Evolutionary conservation across 2,888 invertebrate genomes (phyloP).

Genomic region (Lasioglossum figueresi): DNA sequence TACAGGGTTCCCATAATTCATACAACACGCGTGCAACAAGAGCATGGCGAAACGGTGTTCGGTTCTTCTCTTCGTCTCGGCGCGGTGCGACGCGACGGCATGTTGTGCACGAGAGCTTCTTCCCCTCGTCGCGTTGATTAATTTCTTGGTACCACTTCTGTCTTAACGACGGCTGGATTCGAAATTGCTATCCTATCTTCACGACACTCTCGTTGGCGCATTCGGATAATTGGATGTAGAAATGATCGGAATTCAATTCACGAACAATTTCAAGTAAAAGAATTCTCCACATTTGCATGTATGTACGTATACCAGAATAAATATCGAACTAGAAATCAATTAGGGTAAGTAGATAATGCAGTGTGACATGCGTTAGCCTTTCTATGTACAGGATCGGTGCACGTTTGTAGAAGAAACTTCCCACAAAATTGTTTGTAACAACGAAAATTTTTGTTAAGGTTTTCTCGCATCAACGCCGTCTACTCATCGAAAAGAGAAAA

Average conservation of each 20-base stretch:
- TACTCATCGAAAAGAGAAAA: too few relatives aligned
- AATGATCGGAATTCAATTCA: background rate
- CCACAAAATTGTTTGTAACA: too few relatives aligned
- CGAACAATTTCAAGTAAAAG: background rate
- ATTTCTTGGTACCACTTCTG: slow-evolving; percentile 49
- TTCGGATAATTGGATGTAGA: background rate
- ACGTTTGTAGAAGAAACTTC: too few relatives aligned
- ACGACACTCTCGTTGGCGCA: background rate
- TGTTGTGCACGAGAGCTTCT: slow-evolving; percentile 16
- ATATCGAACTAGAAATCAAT: background rate
- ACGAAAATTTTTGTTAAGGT: too few relatives aligned
- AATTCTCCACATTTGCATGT: background rate
- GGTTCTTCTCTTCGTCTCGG: slow-evolving; percentile 43
- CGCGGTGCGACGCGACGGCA: background rate
- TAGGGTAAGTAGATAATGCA: background rate
- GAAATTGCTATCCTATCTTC: background rate
- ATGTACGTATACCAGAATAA: background rate
- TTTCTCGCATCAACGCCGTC: too few relatives aligned
- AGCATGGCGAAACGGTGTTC: slow-evolving; percentile 50
- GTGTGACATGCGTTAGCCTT: too few relatives aligned
- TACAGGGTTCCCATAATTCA: slow-evolving; percentile 56
- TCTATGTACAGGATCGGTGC: too few relatives aligned
- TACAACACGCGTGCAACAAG: slow-evolving; percentile 51
- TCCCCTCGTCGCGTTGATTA: slow-evolving; percentile 48
- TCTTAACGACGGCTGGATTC: background rate